Evolutionary conservation across 2,113 vertebrate species (phyloP), one percentile per base, ranked within the genome.

Genomic region (Dinomys branickii): DNA sequence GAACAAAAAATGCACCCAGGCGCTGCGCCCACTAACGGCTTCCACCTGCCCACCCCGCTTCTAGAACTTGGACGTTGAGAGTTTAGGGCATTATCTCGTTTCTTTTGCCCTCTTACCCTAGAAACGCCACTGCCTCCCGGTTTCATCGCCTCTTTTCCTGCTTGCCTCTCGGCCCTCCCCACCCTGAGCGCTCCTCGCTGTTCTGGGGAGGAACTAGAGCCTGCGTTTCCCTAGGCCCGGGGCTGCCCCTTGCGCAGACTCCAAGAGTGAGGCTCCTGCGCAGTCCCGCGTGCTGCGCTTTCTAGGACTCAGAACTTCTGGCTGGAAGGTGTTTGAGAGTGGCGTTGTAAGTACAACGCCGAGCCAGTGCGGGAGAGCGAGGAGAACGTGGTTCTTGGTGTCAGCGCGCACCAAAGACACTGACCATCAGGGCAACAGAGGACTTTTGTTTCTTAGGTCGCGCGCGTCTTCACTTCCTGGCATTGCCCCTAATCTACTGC

Each of bases 251-350:
- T 10, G 14, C 30, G 69, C 85, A 97, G 96, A 97, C 97, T 85
- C 71, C 13, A 78, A 93, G 88, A 97, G 75, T 75, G 97, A 96
- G 54, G 94, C 97, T 78, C 81, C 95, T 85, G 96, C 97, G 96
- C 98, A 95, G 94, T 54, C 81, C 41, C 50, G 71, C 58, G 67
- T 75, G 83, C 96, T 16, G 85, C 95, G 96, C 88, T 84, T 96
- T 96, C 63, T 82, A 38, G 54, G 75, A 86, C 71, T 88, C 67
- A 30, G 91, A 47, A 78, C 95, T 58, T 41, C 87, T 54, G 92
- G 12, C 58, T 24, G 35, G 52, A 54, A 61, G 54, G 56, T 88
- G 24, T 63, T 26, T 93, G 54, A 81, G 56, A 82, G 44, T 73
- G 83, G 41, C 90, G 44, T 92, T 75, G 73, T 80, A 94, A 95